Percentiles rank a stretch among this genome's conserved stretches.
Conservation (phyloP, 2,888 invertebrate species). For the Melanophora roralis region DNA sequence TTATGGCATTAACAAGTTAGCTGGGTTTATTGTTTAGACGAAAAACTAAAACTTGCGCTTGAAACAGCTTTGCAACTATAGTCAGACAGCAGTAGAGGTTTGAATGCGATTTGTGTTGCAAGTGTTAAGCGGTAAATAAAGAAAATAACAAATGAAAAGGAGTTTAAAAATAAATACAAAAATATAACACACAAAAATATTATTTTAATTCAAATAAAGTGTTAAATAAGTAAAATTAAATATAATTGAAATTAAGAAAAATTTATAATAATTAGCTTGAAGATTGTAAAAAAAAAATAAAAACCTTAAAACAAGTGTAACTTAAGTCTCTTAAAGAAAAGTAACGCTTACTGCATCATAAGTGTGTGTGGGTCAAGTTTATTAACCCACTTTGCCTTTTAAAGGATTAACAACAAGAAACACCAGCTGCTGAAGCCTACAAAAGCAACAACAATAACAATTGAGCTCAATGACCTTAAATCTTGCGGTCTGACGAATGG, state of each 20-base stretch:
- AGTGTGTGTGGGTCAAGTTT: conserved; percentile 60
- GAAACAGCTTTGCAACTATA: conserved; percentile 57
- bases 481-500: conserved; percentile 28
- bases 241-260: background rate
- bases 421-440: conserved; percentile 7
- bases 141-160: background rate
- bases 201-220: conserved; percentile 1
- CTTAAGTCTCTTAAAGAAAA: conserved; percentile 27
- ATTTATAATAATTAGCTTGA: background rate
- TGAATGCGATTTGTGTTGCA: conserved; percentile 71
- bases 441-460: background rate
- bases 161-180: conserved; percentile 8
- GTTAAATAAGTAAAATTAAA: conserved; percentile 3
- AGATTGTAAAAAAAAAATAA: background rate
- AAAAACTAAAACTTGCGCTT: conserved; percentile 50
- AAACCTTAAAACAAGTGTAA: conserved; percentile 11
- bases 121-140: conserved; percentile 59
- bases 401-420: conserved; percentile 47
- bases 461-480: conserved; percentile 60
- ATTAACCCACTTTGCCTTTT: conserved; percentile 59
- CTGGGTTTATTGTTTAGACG: conserved; percentile 18
- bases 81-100: conserved; percentile 68
- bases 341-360: conserved; percentile 34
- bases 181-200: conserved; percentile 8
- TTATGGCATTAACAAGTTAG: conserved; percentile 54